Evolutionary conservation across 2,797 vertebrate genomes (phyloP).

Genomic region (Apodemus agrarius): DNA sequence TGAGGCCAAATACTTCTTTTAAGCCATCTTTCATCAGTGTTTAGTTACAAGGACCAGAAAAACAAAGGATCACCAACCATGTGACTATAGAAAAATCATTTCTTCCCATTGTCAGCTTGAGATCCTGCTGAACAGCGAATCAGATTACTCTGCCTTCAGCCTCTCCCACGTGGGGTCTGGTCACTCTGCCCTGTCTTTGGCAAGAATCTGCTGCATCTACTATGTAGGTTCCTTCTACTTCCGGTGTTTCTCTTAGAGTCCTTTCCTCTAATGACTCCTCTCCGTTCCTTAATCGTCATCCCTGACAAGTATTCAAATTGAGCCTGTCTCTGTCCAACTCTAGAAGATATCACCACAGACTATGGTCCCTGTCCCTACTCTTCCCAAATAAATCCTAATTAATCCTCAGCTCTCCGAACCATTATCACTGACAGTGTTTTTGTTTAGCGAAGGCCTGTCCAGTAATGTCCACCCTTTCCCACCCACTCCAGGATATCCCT

Average conservation of each 20-base stretch:
- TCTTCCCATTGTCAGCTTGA: background rate
- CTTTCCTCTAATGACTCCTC: background rate
- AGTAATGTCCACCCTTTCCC: background rate
- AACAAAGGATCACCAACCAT: background rate
- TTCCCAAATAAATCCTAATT: background rate
- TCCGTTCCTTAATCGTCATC: background rate
- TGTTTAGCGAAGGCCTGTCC: background rate
- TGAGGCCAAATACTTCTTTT: background rate
- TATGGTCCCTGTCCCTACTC: background rate
- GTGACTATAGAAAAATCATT: background rate
- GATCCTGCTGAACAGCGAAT: background rate
- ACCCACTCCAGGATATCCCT: background rate
- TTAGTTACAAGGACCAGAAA: background rate
- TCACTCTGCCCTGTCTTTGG: background rate
- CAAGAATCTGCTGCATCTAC: background rate
- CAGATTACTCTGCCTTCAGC: no score
- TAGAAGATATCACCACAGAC: background rate
- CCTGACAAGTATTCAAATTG: background rate
- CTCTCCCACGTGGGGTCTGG: background rate
- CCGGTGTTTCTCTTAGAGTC: background rate
- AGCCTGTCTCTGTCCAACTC: background rate
- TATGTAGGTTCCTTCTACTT: background rate
- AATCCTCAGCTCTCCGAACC: no score
- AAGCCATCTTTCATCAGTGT: background rate
- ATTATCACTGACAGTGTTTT: background rate